Evolutionary conservation across 2,113 vertebrate genomes (phyloP).

Genomic region (Propithecus coquereli): DNA sequence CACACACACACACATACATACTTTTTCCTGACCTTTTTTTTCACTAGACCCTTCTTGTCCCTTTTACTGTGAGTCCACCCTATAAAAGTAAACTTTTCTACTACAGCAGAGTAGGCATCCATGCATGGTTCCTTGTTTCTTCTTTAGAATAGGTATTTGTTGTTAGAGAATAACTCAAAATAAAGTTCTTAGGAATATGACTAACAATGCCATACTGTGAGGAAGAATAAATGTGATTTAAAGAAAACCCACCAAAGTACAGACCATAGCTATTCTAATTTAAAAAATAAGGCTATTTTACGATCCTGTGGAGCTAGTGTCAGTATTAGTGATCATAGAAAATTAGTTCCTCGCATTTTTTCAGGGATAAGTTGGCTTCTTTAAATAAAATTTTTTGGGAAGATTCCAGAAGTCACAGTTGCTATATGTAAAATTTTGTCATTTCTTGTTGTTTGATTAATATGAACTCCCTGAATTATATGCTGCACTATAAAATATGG

Average conservation of each 20-base stretch:
- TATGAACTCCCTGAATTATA: constrained; percentile 41
- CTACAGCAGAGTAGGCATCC: not conserved
- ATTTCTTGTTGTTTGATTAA: constrained; percentile 64
- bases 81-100: not conserved
- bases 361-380: constrained; percentile 31
- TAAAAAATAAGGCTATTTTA: not conserved
- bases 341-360: constrained; percentile 56
- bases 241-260: constrained; percentile 35
- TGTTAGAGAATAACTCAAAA: not conserved
- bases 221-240: not conserved
- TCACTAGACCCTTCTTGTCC: not conserved
- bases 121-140: not conserved
- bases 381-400: constrained; percentile 61
- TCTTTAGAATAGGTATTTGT: not conserved
- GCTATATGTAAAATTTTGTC: constrained; percentile 57
- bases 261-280: constrained; percentile 29
- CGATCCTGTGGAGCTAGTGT: not conserved
- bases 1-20: too few species aligned
- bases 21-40: not conserved
- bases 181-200: not conserved
- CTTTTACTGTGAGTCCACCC: not conserved
- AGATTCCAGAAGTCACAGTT: constrained; percentile 65
- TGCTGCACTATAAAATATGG: constrained; percentile 43
- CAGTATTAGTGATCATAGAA: not conserved
- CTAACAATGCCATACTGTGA: not conserved